phyloP scores from a whole-genome alignment of 2,888 invertebrate genomes.

The Tromatobia lineatoria region DNA sequence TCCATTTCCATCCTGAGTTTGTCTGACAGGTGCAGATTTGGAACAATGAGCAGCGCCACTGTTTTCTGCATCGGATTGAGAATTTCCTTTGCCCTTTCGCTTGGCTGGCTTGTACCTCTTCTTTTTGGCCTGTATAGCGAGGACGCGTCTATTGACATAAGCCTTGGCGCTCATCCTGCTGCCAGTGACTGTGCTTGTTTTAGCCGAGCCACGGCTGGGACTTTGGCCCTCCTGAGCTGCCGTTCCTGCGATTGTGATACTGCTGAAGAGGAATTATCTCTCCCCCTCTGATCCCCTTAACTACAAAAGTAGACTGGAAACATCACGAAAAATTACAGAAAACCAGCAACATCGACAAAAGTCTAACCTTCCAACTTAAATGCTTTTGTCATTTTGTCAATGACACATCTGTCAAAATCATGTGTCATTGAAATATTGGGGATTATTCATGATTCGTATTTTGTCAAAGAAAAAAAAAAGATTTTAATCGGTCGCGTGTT shows the following conservation, averaged over 20 bases:
- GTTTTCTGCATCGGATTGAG: constrained; percentile 86
- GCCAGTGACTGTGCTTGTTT: constrained; percentile 69
- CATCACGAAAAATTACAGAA: neutral
- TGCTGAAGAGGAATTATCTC: neutral
- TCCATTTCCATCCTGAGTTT: constrained; percentile 71
- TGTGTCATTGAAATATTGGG: neutral
- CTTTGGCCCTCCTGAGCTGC: constrained; percentile 63
- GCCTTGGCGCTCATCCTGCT: constrained; percentile 93
- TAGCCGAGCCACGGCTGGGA: constrained; percentile 64
- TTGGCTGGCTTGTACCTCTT: constrained; percentile 95
- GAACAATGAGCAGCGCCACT: constrained; percentile 76
- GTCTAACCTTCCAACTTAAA: neutral
- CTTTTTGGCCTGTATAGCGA: constrained; percentile 97
- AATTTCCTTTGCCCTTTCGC: constrained; percentile 91
- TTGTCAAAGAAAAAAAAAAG: neutral
- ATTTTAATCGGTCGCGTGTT: neutral
- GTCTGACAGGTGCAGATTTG: constrained; percentile 73
- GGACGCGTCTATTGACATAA: constrained; percentile 96
- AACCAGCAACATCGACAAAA: neutral
- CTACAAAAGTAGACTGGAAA: neutral
- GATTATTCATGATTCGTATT: neutral
- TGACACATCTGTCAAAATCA: neutral
- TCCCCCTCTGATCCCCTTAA: neutral
- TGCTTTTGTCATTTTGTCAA: neutral
- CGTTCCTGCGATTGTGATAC: constrained; percentile 57